Percentiles rank a stretch among this genome's conserved stretches.
Conservation (phyloP, 2,113 vertebrate species). For the Trematocara unimaculatum region DNA sequence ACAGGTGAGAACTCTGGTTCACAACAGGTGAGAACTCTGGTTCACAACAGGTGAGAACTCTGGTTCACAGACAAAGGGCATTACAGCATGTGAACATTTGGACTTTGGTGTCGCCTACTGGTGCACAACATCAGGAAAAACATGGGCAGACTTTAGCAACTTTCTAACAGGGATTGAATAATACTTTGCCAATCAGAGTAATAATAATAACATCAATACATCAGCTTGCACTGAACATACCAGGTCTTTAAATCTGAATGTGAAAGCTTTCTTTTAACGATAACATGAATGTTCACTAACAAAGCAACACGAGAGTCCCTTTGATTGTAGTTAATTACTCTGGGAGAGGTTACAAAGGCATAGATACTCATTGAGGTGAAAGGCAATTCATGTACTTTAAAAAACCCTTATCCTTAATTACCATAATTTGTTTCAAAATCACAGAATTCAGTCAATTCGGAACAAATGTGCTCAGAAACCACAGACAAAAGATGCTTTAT, state of each 20-base stretch:
- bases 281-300: background rate
- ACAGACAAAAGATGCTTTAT: background rate
- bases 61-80: background rate
- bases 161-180: background rate
- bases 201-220: background rate
- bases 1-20: constrained; percentile 68
- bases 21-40: constrained; percentile 68
- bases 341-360: background rate
- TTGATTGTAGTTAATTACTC: background rate
- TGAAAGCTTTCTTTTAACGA: background rate
- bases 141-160: accelerated
- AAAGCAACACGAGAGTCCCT: background rate
- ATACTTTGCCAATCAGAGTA: background rate
- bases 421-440: background rate
- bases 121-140: background rate
- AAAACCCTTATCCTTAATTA: background rate
- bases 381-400: background rate
- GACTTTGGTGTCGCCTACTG: background rate
- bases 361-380: background rate
- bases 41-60: constrained; percentile 69
- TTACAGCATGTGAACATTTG: background rate
- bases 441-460: background rate
- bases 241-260: background rate
- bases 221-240: background rate
- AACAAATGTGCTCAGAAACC: background rate